These are phyloP conservation scores for Ianthella basta DNA, from an alignment of 37 sponge, comb jelly and placozoan species.

Conservation along the genomic window DNA sequence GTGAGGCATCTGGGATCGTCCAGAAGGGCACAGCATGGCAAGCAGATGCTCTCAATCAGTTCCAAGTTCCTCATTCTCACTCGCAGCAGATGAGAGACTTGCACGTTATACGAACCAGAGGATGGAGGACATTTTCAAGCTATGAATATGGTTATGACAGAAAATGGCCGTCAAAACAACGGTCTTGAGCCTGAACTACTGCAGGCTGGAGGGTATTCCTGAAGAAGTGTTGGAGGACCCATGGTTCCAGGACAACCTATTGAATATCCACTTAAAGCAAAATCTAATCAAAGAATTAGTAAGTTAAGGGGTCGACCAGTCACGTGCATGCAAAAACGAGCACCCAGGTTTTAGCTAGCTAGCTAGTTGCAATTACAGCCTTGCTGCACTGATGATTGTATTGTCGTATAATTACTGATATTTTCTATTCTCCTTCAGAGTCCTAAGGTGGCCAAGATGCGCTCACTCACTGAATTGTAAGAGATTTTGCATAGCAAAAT, in stretches of 20 bases:
- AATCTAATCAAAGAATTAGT: constrained; percentile 38
- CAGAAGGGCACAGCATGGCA: constrained; percentile 29
- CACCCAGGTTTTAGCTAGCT: too few species aligned
- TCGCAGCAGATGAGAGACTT: not conserved
- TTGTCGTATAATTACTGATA: too few species aligned
- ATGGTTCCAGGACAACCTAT: constrained; percentile 1
- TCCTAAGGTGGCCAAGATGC: not conserved
- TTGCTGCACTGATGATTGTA: too few species aligned
- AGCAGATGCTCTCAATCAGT: constrained; percentile 10
- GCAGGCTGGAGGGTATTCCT: constrained; percentile 27
- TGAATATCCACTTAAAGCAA: constrained; percentile 45
- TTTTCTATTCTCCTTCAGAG: too few species aligned
- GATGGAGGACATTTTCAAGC: not conserved
- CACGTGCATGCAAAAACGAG: too few species aligned
- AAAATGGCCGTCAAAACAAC: constrained; percentile 12
- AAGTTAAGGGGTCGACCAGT: not conserved
- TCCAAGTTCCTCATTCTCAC: constrained; percentile 22
- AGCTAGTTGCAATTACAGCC: too few species aligned
- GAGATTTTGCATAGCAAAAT: too few species aligned
- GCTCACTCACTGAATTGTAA: constrained; percentile 16
- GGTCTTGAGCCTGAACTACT: constrained; percentile 31
- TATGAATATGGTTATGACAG: not conserved
- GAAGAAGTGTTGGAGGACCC: not conserved
- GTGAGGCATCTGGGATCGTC: constrained; percentile 43
- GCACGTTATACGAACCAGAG: not conserved